A percentile compares a stretch with the other conserved stretches of the same genome.
phyloP scores from a whole-genome alignment of 2,888 invertebrate species.

The Myopa tessellatipennis region DNA sequence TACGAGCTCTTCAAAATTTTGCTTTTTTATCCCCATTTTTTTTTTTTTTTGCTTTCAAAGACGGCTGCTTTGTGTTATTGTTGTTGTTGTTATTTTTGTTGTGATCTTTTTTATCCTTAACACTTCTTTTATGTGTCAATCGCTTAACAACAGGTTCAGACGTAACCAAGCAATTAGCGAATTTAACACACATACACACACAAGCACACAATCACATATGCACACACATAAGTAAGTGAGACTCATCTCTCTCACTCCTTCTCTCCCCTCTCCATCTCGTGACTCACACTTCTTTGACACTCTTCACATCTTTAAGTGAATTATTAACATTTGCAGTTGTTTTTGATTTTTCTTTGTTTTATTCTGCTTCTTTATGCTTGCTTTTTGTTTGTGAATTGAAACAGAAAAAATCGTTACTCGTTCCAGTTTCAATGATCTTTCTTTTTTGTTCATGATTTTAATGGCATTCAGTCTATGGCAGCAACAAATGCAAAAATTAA shows the following conservation, averaged over 20 bases:
- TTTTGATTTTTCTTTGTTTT: no score
- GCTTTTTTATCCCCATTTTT: background rate
- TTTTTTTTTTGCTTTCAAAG: background rate
- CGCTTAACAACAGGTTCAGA: conserved; percentile 23
- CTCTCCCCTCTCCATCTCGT: background rate
- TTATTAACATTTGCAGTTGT: conserved; percentile 11
- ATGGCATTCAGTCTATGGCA: background rate
- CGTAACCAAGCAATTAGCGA: conserved; percentile 37
- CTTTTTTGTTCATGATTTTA: conserved; percentile 1
- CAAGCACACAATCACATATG: background rate
- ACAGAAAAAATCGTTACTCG: background rate
- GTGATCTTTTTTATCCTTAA: conserved; percentile 16
- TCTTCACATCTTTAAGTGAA: conserved; percentile 1
- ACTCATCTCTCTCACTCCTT: conserved; percentile 7
- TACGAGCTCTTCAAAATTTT: conserved; percentile 1
- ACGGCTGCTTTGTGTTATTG: no score
- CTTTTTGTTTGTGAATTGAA: background rate
- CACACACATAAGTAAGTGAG: background rate
- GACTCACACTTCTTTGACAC: background rate
- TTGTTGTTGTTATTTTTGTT: no score
- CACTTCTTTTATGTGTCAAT: conserved; percentile 27
- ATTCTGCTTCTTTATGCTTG: no score
- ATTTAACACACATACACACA: conserved; percentile 25
- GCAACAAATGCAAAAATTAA: conserved; percentile 17
- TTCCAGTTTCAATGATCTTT: background rate